Conservation (phyloP, 2,797 vertebrate species). For the Limosa lapponica region DNA sequence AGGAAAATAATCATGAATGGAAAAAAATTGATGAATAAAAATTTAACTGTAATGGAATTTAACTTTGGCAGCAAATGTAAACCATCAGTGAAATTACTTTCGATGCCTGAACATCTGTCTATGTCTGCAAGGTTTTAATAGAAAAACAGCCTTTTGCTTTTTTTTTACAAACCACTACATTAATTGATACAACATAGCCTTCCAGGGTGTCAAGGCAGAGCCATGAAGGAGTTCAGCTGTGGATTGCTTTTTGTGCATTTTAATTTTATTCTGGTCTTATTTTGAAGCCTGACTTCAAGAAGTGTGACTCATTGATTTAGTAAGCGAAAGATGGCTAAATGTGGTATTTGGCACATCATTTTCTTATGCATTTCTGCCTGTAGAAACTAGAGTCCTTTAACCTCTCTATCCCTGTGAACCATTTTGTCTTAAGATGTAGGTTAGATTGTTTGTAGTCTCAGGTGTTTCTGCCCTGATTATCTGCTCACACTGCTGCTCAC, state of each 20-base stretch:
- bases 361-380: not conserved
- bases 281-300: not conserved
- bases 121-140: not conserved
- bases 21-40: not conserved
- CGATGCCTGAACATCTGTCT: not conserved
- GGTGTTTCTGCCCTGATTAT: not conserved
- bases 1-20: not conserved
- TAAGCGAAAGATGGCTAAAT: not conserved
- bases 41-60: conserved; percentile 7
- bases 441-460: not conserved
- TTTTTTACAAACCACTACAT: not conserved
- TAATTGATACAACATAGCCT: not conserved
- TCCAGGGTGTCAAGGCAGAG: not conserved
- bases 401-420: not conserved
- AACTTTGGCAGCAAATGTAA: conserved; percentile 8
- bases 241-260: accelerated
- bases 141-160: not conserved
- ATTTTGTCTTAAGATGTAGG: not conserved
- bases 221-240: not conserved
- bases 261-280: not conserved
- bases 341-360: not conserved
- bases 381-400: not conserved
- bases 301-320: not conserved
- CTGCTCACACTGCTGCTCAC: not conserved
- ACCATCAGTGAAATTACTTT: conserved; percentile 1